A percentile compares a stretch with the other conserved stretches of the same genome.
Evolutionary conservation across 2,888 invertebrate genomes (phyloP).

Genomic region (Limnephilus rhombicus): DNA sequence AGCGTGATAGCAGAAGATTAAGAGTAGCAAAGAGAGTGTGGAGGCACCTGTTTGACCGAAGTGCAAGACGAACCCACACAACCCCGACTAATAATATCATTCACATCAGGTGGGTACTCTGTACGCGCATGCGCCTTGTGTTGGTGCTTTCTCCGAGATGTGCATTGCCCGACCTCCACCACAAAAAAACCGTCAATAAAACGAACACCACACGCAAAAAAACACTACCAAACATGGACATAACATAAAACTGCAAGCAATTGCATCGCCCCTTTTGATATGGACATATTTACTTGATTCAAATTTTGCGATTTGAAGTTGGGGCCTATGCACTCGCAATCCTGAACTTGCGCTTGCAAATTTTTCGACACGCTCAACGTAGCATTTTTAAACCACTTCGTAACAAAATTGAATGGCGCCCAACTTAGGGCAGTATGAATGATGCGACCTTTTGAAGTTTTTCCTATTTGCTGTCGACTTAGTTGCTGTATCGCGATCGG

Average conservation of each 20-base stretch:
- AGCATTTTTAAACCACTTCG: background rate
- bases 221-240: background rate
- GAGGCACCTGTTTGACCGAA: conserved; percentile 19
- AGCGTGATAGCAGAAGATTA: conserved; percentile 3
- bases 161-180: conserved; percentile 33
- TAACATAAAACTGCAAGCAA: background rate
- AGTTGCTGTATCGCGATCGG: background rate
- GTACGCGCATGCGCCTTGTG: background rate
- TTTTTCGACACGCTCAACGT: background rate
- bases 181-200: background rate
- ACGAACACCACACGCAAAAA: background rate
- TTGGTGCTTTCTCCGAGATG: conserved; percentile 39
- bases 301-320: background rate
- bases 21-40: background rate
- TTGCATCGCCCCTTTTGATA: background rate
- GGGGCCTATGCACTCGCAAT: conserved; percentile 45
- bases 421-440: background rate
- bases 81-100: conserved; percentile 22
- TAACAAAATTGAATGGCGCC: background rate
- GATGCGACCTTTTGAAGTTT: background rate
- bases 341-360: conserved; percentile 4
- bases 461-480: background rate
- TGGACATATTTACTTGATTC: background rate
- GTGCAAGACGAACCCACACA: conserved; percentile 23
- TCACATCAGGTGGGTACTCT: conserved; percentile 31